Conservation (phyloP, 2,113 vertebrate species). For the Collichthys lucidus region DNA sequence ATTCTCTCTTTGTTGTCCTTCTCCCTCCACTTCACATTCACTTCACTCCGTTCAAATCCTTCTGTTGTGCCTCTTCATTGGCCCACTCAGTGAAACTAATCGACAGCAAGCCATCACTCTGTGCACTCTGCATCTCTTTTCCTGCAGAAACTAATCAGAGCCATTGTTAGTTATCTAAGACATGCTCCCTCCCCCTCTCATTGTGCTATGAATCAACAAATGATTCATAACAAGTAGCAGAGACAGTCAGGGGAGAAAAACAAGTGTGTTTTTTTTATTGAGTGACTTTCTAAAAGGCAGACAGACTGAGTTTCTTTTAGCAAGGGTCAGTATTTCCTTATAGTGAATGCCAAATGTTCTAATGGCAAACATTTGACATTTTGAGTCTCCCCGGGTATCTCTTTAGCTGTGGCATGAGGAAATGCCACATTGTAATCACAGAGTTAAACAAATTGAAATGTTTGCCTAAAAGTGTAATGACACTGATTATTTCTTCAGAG, state of each 20-base stretch:
- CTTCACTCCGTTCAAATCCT: slow-evolving; percentile 61
- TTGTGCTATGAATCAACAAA: slow-evolving; percentile 58
- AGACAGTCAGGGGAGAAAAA: slow-evolving; percentile 49
- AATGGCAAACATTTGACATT: slow-evolving; percentile 73
- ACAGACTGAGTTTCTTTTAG: slow-evolving; percentile 45
- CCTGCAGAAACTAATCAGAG: slow-evolving; percentile 53
- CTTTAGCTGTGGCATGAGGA: slow-evolving; percentile 44
- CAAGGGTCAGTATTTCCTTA: slow-evolving; percentile 46
- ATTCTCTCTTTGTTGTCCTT: slow-evolving; percentile 59
- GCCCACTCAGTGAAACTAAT: slow-evolving; percentile 66
- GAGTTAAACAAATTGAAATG: slow-evolving; percentile 39
- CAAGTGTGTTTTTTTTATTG: slow-evolving; percentile 68
- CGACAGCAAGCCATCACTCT: slow-evolving; percentile 48
- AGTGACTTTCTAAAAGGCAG: slow-evolving; percentile 45
- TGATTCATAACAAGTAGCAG: slow-evolving; percentile 55
- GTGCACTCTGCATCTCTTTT: slow-evolving; percentile 38
- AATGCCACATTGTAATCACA: slow-evolving; percentile 50
- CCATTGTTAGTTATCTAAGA: slow-evolving; percentile 49
- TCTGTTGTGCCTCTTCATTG: slow-evolving; percentile 60
- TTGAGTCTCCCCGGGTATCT: slow-evolving; percentile 46
- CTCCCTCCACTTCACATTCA: slow-evolving; percentile 58
- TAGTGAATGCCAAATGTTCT: slow-evolving; percentile 63
- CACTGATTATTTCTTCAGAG: neutral
- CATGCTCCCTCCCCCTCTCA: slow-evolving; percentile 10
- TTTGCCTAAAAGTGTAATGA: slow-evolving; percentile 40